Conservation (phyloP, 2,888 invertebrate genomes). For the Miltochrista miniata region DNA sequence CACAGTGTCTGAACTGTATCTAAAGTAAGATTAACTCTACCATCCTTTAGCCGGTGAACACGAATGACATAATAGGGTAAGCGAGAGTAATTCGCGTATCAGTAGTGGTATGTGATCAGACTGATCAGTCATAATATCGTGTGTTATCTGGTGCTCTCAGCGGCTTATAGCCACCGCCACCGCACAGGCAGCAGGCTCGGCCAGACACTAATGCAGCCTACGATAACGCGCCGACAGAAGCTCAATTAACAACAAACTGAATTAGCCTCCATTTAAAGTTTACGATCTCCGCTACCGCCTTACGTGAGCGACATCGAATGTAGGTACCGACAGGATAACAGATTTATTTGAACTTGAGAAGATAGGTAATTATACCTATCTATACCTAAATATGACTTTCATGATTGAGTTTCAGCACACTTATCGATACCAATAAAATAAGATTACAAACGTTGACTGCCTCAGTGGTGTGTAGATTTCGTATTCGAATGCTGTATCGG, state of each 20-base stretch:
- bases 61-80: not conserved
- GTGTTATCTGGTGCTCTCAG: conserved; percentile 8
- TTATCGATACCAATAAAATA: too few relatives aligned
- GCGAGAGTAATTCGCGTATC: conserved; percentile 31
- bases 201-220: conserved; percentile 74
- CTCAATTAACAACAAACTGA: conserved; percentile 82
- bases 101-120: conserved; percentile 28
- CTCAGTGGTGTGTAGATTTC: too few relatives aligned
- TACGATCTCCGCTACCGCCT: conserved; percentile 81
- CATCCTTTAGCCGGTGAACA: not conserved
- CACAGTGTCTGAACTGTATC: too few relatives aligned
- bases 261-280: conserved; percentile 82
- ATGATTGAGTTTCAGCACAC: too few relatives aligned
- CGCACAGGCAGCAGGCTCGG: conserved; percentile 13
- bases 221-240: conserved; percentile 72
- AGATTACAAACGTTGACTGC: too few relatives aligned
- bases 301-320: conserved; percentile 57
- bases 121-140: conserved; percentile 32
- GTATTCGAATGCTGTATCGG: too few relatives aligned
- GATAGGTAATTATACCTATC: too few relatives aligned
- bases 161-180: too few relatives aligned
- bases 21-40: too few relatives aligned
- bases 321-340: conserved; percentile 52
- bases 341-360: not conserved
- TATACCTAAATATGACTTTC: too few relatives aligned